A percentile compares a stretch with the other conserved stretches of the same genome.
These are phyloP conservation scores for Aporophyla lueneburgensis DNA, from an alignment of 2,888 invertebrate species.

Conservation along the genomic window DNA sequence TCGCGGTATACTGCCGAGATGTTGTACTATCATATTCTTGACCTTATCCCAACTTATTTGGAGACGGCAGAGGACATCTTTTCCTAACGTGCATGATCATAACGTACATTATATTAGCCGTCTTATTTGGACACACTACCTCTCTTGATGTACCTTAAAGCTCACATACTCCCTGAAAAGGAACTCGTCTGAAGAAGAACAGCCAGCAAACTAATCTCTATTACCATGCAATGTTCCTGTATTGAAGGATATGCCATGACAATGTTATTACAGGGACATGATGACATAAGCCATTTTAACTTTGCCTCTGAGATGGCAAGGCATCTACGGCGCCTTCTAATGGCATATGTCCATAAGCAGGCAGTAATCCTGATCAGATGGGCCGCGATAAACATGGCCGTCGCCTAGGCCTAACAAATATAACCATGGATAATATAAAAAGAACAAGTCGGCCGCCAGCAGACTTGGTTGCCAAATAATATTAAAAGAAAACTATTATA, in stretches of 20 bases:
- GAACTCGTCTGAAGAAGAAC: neutral
- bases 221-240: neutral
- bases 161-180: neutral
- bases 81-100: neutral
- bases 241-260: neutral
- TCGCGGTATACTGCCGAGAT: neutral
- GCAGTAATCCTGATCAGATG: too few relatives aligned
- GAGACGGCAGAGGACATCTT: neutral
- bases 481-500: too few relatives aligned
- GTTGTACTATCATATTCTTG: neutral
- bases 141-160: neutral
- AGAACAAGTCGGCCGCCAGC: too few relatives aligned
- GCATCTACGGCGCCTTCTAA: neutral
- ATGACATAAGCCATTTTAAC: neutral
- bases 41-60: neutral
- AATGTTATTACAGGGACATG: neutral
- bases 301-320: neutral
- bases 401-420: too few relatives aligned
- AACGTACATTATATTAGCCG: neutral
- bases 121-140: neutral
- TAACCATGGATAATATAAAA: too few relatives aligned
- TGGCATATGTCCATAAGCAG: too few relatives aligned
- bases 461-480: too few relatives aligned
- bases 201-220: neutral
- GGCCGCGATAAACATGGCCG: too few relatives aligned